These are phyloP conservation scores for Alca torda DNA, from an alignment of 2,797 vertebrate genomes.

Conservation along the genomic window DNA sequence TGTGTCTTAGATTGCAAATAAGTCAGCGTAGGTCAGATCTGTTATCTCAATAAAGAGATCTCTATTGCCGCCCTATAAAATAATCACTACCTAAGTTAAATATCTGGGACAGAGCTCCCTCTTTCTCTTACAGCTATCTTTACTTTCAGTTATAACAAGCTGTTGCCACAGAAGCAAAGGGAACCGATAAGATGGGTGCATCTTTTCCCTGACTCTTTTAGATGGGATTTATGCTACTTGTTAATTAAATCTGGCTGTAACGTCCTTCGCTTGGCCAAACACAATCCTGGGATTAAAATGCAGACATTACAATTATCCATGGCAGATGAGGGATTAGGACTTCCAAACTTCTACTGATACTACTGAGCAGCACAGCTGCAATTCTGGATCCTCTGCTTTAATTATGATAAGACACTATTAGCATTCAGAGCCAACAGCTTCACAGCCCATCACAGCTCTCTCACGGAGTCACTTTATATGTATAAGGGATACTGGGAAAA, in stretches of 20 bases:
- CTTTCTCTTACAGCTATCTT: conserved; percentile 22
- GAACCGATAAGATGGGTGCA: not conserved
- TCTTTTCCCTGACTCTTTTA: conserved; percentile 29
- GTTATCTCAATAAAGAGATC: not conserved
- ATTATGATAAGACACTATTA: conserved; percentile 10
- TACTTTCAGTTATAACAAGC: conserved; percentile 26
- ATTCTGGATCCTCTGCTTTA: conserved; percentile 19
- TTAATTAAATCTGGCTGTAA: conserved; percentile 56
- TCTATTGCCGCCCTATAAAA: not conserved
- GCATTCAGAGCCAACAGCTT: not conserved
- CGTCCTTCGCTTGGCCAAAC: conserved; percentile 41
- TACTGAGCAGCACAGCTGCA: conserved; percentile 51
- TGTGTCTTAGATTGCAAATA: not conserved
- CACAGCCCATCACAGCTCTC: not conserved
- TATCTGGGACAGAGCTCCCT: conserved; percentile 1
- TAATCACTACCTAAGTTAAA: conserved; percentile 29
- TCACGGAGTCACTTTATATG: not conserved
- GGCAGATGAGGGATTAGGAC: conserved; percentile 61
- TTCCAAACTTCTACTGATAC: conserved; percentile 52
- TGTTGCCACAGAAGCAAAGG: conserved; percentile 1
- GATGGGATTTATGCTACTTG: conserved; percentile 39
- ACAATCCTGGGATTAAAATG: conserved; percentile 68
- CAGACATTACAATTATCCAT: conserved; percentile 64
- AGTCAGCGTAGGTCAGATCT: not conserved
- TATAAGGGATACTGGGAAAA: not conserved